These are phyloP conservation scores for Myiotriccus ornatus DNA, from an alignment of 2,797 vertebrate species.

Conservation along the genomic window DNA sequence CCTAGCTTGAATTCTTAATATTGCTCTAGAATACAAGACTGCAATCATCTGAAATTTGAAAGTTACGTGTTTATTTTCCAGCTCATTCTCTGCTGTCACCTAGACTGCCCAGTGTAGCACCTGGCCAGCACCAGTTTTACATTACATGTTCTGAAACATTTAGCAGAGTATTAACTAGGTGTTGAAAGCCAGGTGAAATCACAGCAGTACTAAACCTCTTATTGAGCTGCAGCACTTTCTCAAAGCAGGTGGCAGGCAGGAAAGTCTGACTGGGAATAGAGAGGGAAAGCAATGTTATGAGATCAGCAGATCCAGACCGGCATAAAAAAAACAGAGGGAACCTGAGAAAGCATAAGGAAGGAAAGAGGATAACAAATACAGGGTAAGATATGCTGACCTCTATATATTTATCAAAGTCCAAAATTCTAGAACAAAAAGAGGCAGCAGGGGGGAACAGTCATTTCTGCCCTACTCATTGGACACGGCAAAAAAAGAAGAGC, in stretches of 20 bases:
- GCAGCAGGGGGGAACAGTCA: not conserved
- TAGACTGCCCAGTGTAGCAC: not conserved
- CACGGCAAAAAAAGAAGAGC: not conserved
- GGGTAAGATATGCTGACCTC: not conserved
- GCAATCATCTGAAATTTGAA: not conserved
- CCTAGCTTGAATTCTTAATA: not conserved
- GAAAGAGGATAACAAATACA: not conserved
- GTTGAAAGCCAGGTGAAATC: conserved; percentile 39
- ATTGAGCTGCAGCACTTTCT: not conserved
- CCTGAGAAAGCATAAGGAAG: not conserved
- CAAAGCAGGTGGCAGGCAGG: not conserved
- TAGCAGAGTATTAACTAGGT: not conserved
- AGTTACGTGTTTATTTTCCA: not conserved
- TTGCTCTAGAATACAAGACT: not conserved
- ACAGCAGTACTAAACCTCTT: not conserved
- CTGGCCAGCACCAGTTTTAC: not conserved
- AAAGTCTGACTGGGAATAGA: not conserved
- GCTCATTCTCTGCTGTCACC: not conserved
- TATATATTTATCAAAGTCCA: not conserved
- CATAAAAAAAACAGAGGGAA: not conserved
- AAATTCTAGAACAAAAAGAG: not conserved
- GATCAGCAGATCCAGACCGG: not conserved
- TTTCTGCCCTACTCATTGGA: not conserved
- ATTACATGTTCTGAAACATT: not conserved
- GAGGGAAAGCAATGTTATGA: not conserved